Evolutionary conservation across 2,797 vertebrate species (phyloP), one percentile per base, ranked within the genome.

Genomic region (Chiroxiphia lanceolata): DNA sequence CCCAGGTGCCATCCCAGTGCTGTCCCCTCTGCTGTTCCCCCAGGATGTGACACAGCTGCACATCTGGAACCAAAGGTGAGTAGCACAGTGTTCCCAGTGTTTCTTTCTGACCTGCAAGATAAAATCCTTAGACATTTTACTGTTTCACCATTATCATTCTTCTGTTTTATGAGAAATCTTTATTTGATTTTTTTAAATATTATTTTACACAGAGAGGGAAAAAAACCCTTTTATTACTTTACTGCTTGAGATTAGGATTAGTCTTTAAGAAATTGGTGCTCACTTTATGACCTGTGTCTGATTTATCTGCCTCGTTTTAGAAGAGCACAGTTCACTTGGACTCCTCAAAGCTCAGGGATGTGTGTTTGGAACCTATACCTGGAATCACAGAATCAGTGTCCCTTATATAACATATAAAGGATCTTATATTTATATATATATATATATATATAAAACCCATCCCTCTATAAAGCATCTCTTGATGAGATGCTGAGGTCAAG

Each of bases 251-350:
- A 22, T 65, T 20, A 45, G 42, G 26, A 18, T 34, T 16, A 31
- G 18, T 36, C 34, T 60, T 50, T 44, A 34, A 29, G 42, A 36
- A 57, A 21, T 0, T 7, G 2, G 11, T 0, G 1, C 11, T 44
- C 1, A 1, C 68, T 89, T 80, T 57, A 11, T 3, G 8, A 40
- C 10, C 68, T 6, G 11, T 26, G 60, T 54, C 23, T 27, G 80
- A 45, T 77, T 51, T 48, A 27, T n/a, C 33, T 1, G 2, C 26
- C 33, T n/a, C 9, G 20, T 45, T 42, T 71, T 45, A 21, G 31
- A 25, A 40, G 20, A 70, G 36, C 18, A 31, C 3, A 4, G 22
- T 5, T 65, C 5, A 0, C 31, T 7, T n/a, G 69, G 82, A 36
- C 50, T 54, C 3, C 11, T 1, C 3, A 0, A 2, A 13, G 48